phyloP scores from a whole-genome alignment of 2,113 vertebrate genomes.

The Pelecanoides urinatrix region DNA sequence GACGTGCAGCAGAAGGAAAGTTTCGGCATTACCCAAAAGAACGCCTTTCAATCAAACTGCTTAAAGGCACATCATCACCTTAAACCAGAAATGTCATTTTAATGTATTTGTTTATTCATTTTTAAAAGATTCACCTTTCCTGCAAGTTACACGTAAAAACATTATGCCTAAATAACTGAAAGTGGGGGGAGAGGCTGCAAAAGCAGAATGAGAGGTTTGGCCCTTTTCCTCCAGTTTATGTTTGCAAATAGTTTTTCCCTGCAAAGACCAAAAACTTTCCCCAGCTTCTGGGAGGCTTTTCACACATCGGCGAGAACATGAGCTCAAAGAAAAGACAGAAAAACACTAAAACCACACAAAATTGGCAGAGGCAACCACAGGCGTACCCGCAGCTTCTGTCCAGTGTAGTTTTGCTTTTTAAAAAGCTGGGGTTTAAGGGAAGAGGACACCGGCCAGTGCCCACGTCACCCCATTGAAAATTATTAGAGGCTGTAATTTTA shows the following conservation, averaged over 20 bases:
- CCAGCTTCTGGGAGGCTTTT: background rate
- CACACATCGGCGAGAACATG: background rate
- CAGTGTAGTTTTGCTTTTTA: background rate
- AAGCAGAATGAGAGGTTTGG: background rate
- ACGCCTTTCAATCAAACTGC: conserved; percentile 48
- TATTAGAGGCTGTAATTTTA: background rate
- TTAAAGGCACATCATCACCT: conserved; percentile 40
- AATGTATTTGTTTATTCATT: background rate
- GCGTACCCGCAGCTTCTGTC: background rate
- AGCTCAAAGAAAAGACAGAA: background rate
- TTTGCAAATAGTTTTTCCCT: background rate
- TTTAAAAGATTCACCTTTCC: background rate
- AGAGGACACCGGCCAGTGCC: background rate
- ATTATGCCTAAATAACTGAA: background rate
- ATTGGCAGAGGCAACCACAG: background rate
- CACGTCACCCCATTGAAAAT: background rate
- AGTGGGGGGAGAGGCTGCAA: background rate
- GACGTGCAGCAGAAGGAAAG: conserved; percentile 63
- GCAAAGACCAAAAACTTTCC: background rate
- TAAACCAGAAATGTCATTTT: background rate
- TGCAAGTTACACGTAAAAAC: background rate
- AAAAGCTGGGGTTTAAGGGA: background rate
- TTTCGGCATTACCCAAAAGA: conserved; percentile 71
- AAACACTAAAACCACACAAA: background rate
- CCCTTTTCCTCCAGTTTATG: background rate